A percentile compares a stretch with the other conserved stretches of the same genome.
Evolutionary conservation across 2,113 vertebrate species (phyloP).

Genomic region (Tragelaphus strepsiceros): DNA sequence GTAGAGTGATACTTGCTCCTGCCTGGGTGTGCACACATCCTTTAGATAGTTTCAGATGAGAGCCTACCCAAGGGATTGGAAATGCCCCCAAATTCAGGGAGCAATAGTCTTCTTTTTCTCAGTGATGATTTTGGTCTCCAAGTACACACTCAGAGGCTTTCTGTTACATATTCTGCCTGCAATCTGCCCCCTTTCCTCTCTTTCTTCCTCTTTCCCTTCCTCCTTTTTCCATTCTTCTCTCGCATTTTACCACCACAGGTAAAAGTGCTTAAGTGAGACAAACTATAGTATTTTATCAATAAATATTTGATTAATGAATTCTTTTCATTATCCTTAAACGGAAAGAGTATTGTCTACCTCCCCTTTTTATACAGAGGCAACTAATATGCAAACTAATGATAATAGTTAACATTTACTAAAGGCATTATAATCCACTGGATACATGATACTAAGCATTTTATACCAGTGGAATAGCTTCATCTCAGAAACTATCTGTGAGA

Average conservation of each 20-base stretch:
- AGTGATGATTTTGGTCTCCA: neutral
- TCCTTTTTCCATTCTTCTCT: neutral
- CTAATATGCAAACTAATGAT: neutral
- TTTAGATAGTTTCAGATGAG: neutral
- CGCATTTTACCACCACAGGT: neutral
- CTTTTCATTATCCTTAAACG: neutral
- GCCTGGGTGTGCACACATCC: neutral
- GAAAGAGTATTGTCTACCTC: neutral
- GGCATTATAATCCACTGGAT: neutral
- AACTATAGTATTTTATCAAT: neutral
- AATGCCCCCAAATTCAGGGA: neutral
- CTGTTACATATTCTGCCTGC: neutral
- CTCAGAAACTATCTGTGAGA: neutral
- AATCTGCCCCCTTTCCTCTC: neutral
- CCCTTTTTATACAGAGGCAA: neutral
- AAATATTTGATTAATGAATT: neutral
- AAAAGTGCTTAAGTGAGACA: neutral
- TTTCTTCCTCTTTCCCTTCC: neutral
- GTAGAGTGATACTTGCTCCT: constrained; percentile 41
- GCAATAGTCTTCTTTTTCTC: neutral
- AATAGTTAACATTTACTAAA: neutral
- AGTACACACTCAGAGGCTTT: neutral
- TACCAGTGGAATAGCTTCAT: neutral
- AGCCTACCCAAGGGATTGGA: neutral
- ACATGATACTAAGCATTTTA: neutral